Base-by-base conservation (phyloP, 1,140 invertebrate species). In the Lucilia sericata region DNA sequence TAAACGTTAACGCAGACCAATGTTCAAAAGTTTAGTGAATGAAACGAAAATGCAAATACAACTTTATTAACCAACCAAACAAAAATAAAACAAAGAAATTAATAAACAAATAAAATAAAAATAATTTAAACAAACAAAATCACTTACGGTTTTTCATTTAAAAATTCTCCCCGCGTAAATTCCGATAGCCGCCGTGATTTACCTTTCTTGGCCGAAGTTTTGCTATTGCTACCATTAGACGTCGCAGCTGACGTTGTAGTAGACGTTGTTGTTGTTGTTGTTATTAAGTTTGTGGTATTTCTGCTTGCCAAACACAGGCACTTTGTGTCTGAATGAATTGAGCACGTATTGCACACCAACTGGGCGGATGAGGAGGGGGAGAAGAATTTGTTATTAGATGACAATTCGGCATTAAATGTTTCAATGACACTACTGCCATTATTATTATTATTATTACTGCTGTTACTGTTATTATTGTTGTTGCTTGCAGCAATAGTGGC, bases 101-200 rank as follows among this genome's bases (percentile, higher is more conserved):
- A 42, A 8, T 42, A 42, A 42, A 42, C 10, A 7, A 42, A 42
- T 42, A 42, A 42, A 42, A 8, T 8, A 42, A 8, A 42, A 42
- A 42, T 42, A 42, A 42, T 42, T 42, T 42, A 42, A 42, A 42
- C 42, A 42, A 42, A 42, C 42, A 42, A 42, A 55, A 74, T 3
- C 84, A 91, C 90, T 91, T 91, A 91, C 90, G 88, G 87, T 91
- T 91, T 91, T 91, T 91, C 90, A 88, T 91, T 91, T 88, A 91
- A 88, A 91, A 91, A 91, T 91, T 91, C 90, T 88, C 90, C 90
- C 83, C 89, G 88, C 87, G 90, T 91, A 88, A 91, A 91, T 88
- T 91, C 90, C 85, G 90, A 91, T 86, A 91, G 87, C 85, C 90
- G 90, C 60, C 90, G 88, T 84, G 90, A 90, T 89, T 91, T 91